Base-by-base conservation (phyloP, 2,113 vertebrate genomes). In the Aix galericulata region DNA sequence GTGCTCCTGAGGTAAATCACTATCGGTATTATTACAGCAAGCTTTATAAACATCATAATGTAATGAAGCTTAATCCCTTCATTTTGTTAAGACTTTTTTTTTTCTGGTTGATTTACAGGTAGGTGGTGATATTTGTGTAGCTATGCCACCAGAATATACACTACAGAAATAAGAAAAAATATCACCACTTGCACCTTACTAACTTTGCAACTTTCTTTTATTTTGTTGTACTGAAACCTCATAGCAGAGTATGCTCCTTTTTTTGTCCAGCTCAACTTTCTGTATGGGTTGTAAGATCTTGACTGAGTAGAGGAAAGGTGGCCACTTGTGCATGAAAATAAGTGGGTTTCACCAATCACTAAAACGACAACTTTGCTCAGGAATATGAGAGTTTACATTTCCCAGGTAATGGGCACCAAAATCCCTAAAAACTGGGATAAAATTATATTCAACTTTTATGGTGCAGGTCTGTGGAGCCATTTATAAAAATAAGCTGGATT, bases 401-500 rank as follows among this genome's bases (percentile, higher is more conserved):
- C 95, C 93, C 91, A 90, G 91, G 93, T 93, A 97, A 97, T 94
- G 90, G 86, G 83, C 75, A 95, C 90, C 87, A 94, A 96, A 96
- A 85, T 71, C 80, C 67, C 94, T 73, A 72, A 97, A 95, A 97
- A 93, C 88, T 72, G 34, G 46, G 86, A 44, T 93, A 53, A 96
- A 89, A 93, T 91, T 94, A 92, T 96, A 85, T 76, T 67, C 82
- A 86, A 77, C 53, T 97, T 96, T 96, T 95, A 95, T 53, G 40
- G 67, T 48, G 50, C 48, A 80, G 73, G 86, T 85, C 82, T 82
- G 81, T 94, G 94, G 91, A 97, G 69, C 77, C 94, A 91, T 92
- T 93, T 94, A 93, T 85, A 89, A 94, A 95, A 96, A 76, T 96
- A 97, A 96, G 75, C 88, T 92, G 17, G 74, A 18, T 94, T 96